These are phyloP conservation scores for Hypolimnas misippus DNA, from an alignment of 2,888 invertebrate genomes.

Conservation along the genomic window DNA sequence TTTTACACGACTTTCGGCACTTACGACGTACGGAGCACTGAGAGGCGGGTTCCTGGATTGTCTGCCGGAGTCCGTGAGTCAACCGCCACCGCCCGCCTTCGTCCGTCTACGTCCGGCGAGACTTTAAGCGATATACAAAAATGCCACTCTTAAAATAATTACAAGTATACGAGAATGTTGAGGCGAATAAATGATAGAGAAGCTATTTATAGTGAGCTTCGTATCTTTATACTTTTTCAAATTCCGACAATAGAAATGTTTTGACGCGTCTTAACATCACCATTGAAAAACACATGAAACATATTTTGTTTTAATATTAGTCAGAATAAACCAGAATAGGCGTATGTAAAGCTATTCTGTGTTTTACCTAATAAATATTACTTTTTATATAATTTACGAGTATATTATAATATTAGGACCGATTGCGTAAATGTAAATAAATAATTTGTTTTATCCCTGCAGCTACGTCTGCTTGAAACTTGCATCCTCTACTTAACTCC, in stretches of 20 bases:
- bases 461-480: too few relatives aligned
- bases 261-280: neutral
- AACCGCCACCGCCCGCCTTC: conserved; percentile 56
- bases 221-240: conserved; percentile 56
- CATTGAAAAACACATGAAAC: neutral
- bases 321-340: neutral
- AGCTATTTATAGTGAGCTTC: conserved; percentile 59
- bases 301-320: neutral
- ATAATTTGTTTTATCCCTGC: too few relatives aligned
- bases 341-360: neutral
- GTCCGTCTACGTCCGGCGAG: conserved; percentile 51
- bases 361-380: neutral
- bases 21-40: conserved; percentile 81
- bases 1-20: conserved; percentile 83
- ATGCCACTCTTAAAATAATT: conserved; percentile 64
- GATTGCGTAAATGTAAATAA: neutral
- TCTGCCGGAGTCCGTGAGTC: conserved; percentile 73
- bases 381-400: neutral
- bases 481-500: too few relatives aligned
- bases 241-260: conserved; percentile 51
- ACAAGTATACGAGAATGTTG: conserved; percentile 55
- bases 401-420: too few relatives aligned
- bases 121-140: conserved; percentile 57
- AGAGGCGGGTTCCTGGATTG: conserved; percentile 68
- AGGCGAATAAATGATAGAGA: conserved; percentile 58